Conservation (phyloP, 2,888 invertebrate genomes). For the Furcula furcula region DNA sequence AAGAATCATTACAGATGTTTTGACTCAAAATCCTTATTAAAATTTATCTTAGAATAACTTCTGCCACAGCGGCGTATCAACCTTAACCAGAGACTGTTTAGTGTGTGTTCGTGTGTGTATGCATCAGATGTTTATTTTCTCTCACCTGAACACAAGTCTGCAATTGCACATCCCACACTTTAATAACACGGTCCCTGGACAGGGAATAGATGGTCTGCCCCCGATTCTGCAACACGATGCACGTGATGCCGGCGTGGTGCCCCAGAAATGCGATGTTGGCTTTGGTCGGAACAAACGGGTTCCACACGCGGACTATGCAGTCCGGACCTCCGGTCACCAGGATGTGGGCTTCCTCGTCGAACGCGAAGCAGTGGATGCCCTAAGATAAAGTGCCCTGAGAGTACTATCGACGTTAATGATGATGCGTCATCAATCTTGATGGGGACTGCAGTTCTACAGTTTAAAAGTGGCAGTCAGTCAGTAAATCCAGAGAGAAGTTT, state of each 20-base stretch:
- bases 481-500: too few relatives aligned
- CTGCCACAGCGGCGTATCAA: too few relatives aligned
- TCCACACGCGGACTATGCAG: slow-evolving; percentile 89
- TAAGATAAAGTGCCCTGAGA: too few relatives aligned
- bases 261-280: slow-evolving; percentile 84
- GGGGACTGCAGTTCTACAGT: too few relatives aligned
- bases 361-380: slow-evolving; percentile 84
- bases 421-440: too few relatives aligned
- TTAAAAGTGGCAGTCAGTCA: too few relatives aligned
- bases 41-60: too few relatives aligned
- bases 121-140: background rate
- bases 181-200: slow-evolving; percentile 86
- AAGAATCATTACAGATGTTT: too few relatives aligned
- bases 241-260: slow-evolving; percentile 86
- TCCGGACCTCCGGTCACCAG: slow-evolving; percentile 89
- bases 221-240: slow-evolving; percentile 84
- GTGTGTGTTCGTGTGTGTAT: too few relatives aligned
- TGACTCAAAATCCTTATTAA: too few relatives aligned
- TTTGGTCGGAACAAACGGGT: slow-evolving; percentile 87
- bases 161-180: slow-evolving; percentile 88
- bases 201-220: slow-evolving; percentile 87
- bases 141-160: slow-evolving; percentile 85
- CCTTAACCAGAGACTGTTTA: too few relatives aligned
- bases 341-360: slow-evolving; percentile 81
- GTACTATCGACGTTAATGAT: too few relatives aligned